These are phyloP conservation scores for Pseudomyrmex flavicornis DNA, from an alignment of 1,140 invertebrate genomes.

Conservation along the genomic window DNA sequence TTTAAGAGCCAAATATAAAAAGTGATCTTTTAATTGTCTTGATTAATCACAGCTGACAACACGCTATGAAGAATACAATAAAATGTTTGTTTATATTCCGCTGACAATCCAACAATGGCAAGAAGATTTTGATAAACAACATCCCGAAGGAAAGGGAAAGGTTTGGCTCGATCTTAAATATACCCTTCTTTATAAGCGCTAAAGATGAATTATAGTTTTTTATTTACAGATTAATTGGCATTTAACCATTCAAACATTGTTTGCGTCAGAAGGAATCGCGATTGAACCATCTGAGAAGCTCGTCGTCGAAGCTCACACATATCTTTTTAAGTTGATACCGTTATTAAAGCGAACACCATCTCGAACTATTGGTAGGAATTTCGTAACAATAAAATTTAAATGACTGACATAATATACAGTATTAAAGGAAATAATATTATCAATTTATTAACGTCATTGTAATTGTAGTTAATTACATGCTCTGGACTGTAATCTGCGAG, in stretches of 20 bases:
- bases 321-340: background rate
- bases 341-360: background rate
- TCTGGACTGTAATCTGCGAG: background rate
- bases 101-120: constrained; percentile 8
- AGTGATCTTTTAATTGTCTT: background rate
- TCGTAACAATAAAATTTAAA: background rate
- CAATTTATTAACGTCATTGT: too few species aligned
- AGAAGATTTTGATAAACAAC: background rate
- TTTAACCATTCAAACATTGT: background rate
- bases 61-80: background rate
- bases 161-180: background rate
- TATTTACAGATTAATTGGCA: constrained; percentile 8
- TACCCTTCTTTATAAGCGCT: background rate
- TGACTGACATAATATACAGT: background rate
- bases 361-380: constrained; percentile 4
- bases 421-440: background rate
- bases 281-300: constrained; percentile 1
- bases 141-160: background rate
- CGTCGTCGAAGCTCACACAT: constrained; percentile 3
- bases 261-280: background rate
- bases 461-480: constrained; percentile 28
- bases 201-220: background rate
- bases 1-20: background rate
- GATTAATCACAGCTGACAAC: background rate
- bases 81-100: background rate